phyloP scores from a whole-genome alignment of 2,113 vertebrate species.

The Saguinus imperator region DNA sequence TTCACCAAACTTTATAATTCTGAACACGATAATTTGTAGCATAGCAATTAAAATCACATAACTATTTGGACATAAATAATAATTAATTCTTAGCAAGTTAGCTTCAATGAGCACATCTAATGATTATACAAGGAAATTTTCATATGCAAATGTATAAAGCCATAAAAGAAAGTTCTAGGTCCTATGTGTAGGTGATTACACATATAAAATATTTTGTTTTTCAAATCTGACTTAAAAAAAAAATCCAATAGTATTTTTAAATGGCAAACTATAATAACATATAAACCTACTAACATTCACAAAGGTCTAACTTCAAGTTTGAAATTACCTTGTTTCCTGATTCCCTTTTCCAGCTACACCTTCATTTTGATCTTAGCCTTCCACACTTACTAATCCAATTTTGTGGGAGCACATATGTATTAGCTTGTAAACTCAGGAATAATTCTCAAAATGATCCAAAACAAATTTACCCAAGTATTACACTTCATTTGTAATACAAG shows the following conservation, averaged over 20 bases:
- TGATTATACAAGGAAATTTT: constrained; percentile 26
- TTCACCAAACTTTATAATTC: constrained; percentile 43
- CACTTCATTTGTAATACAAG: constrained; percentile 30
- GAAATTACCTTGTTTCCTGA: constrained; percentile 4
- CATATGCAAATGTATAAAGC: constrained; percentile 34
- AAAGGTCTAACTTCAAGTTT: constrained; percentile 48
- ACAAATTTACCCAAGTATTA: constrained; percentile 46
- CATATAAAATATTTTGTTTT: constrained; percentile 55
- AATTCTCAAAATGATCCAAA: constrained; percentile 42
- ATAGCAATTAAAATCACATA: constrained; percentile 32
- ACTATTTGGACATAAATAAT: constrained; percentile 35
- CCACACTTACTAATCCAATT: constrained; percentile 10
- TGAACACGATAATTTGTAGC: constrained; percentile 41
- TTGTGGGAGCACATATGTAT: neutral
- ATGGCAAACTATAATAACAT: constrained; percentile 17
- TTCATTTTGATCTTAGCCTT: constrained; percentile 58
- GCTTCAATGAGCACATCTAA: constrained; percentile 33
- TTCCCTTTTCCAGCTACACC: constrained; percentile 42
- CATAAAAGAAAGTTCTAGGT: constrained; percentile 51
- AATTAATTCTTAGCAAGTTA: constrained; percentile 33
- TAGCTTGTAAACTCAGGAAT: constrained; percentile 24
- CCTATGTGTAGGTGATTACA: neutral
- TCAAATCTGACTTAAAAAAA: constrained; percentile 43
- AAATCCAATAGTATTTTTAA: constrained; percentile 27
- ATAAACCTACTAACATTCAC: constrained; percentile 43